Percentiles rank a stretch among this genome's conserved stretches.
Conservation (phyloP, 2,888 invertebrate species). For the Brachylomia viminalis region DNA sequence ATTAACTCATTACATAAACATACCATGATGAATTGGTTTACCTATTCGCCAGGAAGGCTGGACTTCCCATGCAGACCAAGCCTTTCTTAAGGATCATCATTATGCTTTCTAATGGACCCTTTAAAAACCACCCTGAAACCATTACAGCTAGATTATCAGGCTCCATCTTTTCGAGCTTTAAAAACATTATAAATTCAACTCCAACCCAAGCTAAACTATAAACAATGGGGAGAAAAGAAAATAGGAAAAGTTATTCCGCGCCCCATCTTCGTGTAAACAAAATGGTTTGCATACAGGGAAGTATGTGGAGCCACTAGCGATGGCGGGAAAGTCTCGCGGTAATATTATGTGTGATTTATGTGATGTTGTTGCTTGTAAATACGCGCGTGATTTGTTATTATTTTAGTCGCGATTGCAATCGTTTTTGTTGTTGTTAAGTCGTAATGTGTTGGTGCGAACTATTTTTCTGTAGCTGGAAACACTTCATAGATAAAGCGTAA, state of each 20-base stretch:
- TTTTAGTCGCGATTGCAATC: conserved; percentile 40
- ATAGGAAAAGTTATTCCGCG: conserved; percentile 74
- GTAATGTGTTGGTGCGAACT: background rate
- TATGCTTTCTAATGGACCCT: background rate
- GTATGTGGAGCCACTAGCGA: conserved; percentile 50
- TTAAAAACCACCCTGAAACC: background rate
- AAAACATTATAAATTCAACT: conserved; percentile 44
- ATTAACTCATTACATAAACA: background rate
- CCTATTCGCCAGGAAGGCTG: background rate
- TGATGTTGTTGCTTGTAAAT: conserved; percentile 42
- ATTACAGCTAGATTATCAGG: conserved; percentile 11
- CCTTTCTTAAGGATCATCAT: conserved; percentile 6
- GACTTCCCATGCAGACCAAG: background rate
- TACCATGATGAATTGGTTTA: background rate
- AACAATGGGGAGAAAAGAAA: conserved; percentile 63
- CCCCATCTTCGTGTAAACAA: conserved; percentile 68
- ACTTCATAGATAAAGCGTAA: background rate
- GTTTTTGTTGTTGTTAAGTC: conserved; percentile 5
- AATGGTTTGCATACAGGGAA: conserved; percentile 70
- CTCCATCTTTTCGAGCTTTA: conserved; percentile 5
- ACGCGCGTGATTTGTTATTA: conserved; percentile 43
- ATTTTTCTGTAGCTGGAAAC: conserved; percentile 6
- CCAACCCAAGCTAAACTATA: conserved; percentile 47
- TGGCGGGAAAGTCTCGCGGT: conserved; percentile 38
- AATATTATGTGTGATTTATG: conserved; percentile 55